A percentile compares a stretch with the other conserved stretches of the same genome.
Conservation (phyloP, 1,140 invertebrate species). For the Colletes gigas region DNA sequence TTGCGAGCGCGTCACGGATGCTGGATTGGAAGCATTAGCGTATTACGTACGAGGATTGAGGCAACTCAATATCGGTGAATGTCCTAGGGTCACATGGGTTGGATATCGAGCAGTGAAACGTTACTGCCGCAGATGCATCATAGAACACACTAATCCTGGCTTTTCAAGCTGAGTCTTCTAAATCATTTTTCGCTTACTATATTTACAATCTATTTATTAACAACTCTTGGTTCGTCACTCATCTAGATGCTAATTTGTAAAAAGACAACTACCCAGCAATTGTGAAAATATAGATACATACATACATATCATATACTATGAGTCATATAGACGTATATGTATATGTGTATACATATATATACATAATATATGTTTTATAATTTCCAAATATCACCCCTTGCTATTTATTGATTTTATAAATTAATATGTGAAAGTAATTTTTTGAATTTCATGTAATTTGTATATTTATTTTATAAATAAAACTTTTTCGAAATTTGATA, state of each 20-base stretch:
- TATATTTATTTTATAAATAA: slow-evolving; percentile 50
- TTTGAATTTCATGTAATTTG: slow-evolving; percentile 24
- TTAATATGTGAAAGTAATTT: slow-evolving; percentile 43
- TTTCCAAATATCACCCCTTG: slow-evolving; percentile 5
- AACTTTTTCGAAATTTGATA: not conserved
- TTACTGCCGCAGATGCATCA: slow-evolving; percentile 94
- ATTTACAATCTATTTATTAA: slow-evolving; percentile 61
- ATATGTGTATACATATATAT: not conserved
- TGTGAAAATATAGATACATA: slow-evolving; percentile 35
- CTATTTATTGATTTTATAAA: slow-evolving; percentile 64
- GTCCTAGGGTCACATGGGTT: slow-evolving; percentile 89
- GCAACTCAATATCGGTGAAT: slow-evolving; percentile 95
- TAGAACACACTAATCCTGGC: slow-evolving; percentile 96
- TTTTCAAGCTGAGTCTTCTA: slow-evolving; percentile 83
- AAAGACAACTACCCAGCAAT: slow-evolving; percentile 33
- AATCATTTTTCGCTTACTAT: slow-evolving; percentile 9
- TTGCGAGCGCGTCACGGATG: slow-evolving; percentile 93
- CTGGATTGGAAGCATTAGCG: slow-evolving; percentile 92
- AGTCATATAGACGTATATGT: slow-evolving; percentile 1
- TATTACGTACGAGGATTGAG: slow-evolving; percentile 93
- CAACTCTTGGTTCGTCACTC: slow-evolving; percentile 30
- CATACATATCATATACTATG: slow-evolving; percentile 28
- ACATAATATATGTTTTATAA: slow-evolving; percentile 19
- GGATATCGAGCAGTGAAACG: slow-evolving; percentile 95
- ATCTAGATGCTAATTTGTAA: slow-evolving; percentile 55